Evolutionary conservation across 2,797 vertebrate genomes (phyloP), one percentile per base, ranked within the genome.

Genomic region (Epinephelus awoara): DNA sequence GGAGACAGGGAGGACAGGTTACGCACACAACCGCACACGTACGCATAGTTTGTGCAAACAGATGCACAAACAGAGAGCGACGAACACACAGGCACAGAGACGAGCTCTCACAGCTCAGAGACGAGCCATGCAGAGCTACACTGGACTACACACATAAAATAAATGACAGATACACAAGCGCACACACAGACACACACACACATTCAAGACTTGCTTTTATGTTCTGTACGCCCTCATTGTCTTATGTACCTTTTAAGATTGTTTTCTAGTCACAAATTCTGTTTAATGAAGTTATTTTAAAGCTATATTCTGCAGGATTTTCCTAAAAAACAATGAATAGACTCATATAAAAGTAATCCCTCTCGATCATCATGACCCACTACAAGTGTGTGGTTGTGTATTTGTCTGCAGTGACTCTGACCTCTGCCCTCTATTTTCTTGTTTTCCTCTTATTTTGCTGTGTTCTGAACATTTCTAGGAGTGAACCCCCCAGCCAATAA

Each of bases 1-100:
- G 19, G 79, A 65, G 79, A 69, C 40, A 38, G 46, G 34, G 63
- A 23, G 79, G 58, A 62, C 2, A 3, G 6, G 68, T 69, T 71
- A 72, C 11, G 6, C 3, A 82, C 72, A 72, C 27, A 51, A 29
- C 49, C 59, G 5, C 62, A 68, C 58, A 65, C 44, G 34, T 34
- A 21, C 11, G 5, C 38, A 23, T 9, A 44, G 68, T 75, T 84
- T 72, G 64, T 11, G 83, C 49, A 54, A 51, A 42, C 42, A 67
- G 18, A 62, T n/a, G 56, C 49, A 75, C 49, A 25, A 51, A 42
- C 42, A 67, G 18, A 62, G 46, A 38, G 65, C 23, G 14, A 4
- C 3, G 14, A 38, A 58, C 13, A 18, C 64, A 75, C 40, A 40
- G 42, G 44, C 44, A 54, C 12, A 56, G 21, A 15, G 19, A 55